These are phyloP conservation scores for Copidosoma aretas DNA, from an alignment of 2,888 invertebrate genomes.

Conservation along the genomic window DNA sequence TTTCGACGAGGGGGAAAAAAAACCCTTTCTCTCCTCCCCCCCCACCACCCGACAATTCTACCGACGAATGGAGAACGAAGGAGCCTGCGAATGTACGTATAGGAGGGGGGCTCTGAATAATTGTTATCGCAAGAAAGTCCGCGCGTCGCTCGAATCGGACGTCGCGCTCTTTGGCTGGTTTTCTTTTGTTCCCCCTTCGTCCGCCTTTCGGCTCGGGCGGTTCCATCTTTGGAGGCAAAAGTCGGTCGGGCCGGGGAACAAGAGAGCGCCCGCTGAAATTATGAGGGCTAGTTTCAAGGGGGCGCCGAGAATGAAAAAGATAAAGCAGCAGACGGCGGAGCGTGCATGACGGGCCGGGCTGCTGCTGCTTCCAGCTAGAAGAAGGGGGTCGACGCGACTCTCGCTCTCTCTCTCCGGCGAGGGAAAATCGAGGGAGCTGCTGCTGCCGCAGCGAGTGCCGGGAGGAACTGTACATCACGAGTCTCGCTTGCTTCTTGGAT, in stretches of 20 bases:
- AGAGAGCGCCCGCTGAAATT: constrained; percentile 19
- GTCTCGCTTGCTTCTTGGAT: too few relatives aligned
- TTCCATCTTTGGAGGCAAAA: constrained; percentile 14
- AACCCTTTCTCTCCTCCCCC: background rate
- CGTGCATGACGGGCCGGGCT: too few relatives aligned
- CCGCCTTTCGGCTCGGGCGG: background rate
- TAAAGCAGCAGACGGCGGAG: too few relatives aligned
- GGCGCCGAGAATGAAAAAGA: constrained; percentile 17
- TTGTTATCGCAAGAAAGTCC: constrained; percentile 8
- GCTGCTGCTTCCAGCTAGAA: too few relatives aligned
- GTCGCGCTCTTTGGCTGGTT: constrained; percentile 1
- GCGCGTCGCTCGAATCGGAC: constrained; percentile 1
- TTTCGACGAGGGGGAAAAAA: background rate
- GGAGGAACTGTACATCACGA: too few relatives aligned
- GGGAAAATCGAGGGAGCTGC: too few relatives aligned
- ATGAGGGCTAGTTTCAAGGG: constrained; percentile 27
- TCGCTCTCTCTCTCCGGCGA: too few relatives aligned
- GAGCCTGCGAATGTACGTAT: too few relatives aligned
- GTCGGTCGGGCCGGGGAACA: constrained; percentile 13
- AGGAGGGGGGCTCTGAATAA: constrained; percentile 13
- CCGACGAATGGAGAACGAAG: too few relatives aligned
- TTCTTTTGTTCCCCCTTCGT: background rate
- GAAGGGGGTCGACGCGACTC: too few relatives aligned
- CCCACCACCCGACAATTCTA: background rate
- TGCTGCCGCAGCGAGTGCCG: too few relatives aligned